phyloP scores from a whole-genome alignment of 2,113 vertebrate species.

The Pyxicephalus adspersus region DNA sequence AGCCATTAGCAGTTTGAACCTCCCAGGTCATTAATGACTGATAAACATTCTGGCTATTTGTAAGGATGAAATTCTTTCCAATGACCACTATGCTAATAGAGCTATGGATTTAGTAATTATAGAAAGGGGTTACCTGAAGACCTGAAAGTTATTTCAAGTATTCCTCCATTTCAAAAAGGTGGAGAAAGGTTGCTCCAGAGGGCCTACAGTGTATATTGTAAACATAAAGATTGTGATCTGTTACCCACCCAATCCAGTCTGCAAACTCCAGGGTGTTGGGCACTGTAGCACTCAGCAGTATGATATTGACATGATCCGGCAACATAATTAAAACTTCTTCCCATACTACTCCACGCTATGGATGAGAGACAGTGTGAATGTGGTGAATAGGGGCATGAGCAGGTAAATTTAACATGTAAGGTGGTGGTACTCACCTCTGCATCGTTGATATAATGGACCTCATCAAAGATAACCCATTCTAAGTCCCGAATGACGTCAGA shows the following conservation, averaged over 20 bases:
- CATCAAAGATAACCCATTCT: constrained; percentile 95
- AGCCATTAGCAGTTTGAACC: too few species aligned
- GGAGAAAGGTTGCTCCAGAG: too few species aligned
- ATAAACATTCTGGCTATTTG: too few species aligned
- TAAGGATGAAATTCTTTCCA: too few species aligned
- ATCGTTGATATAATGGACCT: constrained; percentile 93
- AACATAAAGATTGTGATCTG: neutral
- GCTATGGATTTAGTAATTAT: too few species aligned
- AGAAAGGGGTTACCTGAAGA: too few species aligned
- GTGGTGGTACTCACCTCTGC: constrained; percentile 75
- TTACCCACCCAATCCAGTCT: constrained; percentile 87
- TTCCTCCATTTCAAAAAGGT: too few species aligned
- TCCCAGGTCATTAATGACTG: too few species aligned
- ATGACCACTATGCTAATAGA: too few species aligned
- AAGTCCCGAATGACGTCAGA: constrained; percentile 90
- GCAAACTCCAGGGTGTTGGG: constrained; percentile 91
- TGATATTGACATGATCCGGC: constrained; percentile 89
- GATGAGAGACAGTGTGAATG: neutral
- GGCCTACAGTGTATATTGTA: neutral
- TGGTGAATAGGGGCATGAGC: neutral
- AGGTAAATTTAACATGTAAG: neutral
- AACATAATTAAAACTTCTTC: constrained; percentile 94
- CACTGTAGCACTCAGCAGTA: constrained; percentile 89
- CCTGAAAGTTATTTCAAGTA: too few species aligned
- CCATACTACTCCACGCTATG: constrained; percentile 90